These are phyloP conservation scores for Ibidorhyncha struthersii DNA, from an alignment of 2,113 vertebrate genomes.

Conservation along the genomic window DNA sequence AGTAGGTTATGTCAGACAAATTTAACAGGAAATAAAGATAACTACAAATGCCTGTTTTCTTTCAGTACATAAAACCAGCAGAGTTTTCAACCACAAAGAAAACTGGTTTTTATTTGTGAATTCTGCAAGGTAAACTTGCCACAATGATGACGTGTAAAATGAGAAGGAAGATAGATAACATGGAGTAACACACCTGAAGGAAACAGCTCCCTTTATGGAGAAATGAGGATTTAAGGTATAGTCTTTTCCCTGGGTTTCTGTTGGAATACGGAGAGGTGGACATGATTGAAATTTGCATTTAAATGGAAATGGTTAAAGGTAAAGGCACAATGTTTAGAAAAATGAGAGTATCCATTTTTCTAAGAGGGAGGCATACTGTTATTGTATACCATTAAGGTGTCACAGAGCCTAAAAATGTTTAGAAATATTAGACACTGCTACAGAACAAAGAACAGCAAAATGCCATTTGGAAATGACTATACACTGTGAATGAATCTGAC, in stretches of 20 bases:
- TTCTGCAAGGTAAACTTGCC: slow-evolving; percentile 40
- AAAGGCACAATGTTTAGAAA: slow-evolving; percentile 80
- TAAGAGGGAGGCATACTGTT: slow-evolving; percentile 73
- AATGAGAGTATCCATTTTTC: slow-evolving; percentile 84
- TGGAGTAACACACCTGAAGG: slow-evolving; percentile 19
- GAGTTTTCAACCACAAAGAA: not conserved
- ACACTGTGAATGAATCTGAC: slow-evolving; percentile 50
- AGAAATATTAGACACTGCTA: slow-evolving; percentile 75
- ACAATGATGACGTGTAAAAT: slow-evolving; percentile 28
- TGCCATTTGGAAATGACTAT: slow-evolving; percentile 72
- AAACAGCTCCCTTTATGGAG: slow-evolving; percentile 33
- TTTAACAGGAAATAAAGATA: slow-evolving; percentile 9
- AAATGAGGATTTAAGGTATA: slow-evolving; percentile 71
- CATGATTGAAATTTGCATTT: slow-evolving; percentile 85
- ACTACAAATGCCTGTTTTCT: not conserved
- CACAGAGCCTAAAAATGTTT: slow-evolving; percentile 77
- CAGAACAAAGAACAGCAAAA: slow-evolving; percentile 62
- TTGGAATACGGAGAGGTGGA: slow-evolving; percentile 74
- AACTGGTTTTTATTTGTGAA: not conserved
- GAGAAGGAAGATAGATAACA: slow-evolving; percentile 34
- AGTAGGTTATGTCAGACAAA: not conserved
- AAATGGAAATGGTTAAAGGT: slow-evolving; percentile 82
- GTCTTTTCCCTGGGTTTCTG: slow-evolving; percentile 38
- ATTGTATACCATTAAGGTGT: slow-evolving; percentile 80
- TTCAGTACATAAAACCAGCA: not conserved